These are phyloP conservation scores for Agrotis clavis DNA, from an alignment of 2,888 invertebrate species.

Conservation along the genomic window DNA sequence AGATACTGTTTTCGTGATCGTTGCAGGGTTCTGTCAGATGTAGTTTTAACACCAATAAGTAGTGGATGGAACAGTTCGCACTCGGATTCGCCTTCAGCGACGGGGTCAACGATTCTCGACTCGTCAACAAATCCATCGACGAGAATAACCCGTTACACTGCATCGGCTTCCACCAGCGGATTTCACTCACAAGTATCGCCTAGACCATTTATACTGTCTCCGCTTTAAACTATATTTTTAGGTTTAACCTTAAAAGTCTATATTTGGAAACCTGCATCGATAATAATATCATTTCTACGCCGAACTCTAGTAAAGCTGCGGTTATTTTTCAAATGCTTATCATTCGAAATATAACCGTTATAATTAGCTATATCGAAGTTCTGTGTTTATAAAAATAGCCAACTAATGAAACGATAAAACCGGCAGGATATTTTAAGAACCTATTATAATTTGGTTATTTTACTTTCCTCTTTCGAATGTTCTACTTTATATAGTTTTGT, in stretches of 20 bases:
- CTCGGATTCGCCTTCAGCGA: constrained; percentile 81
- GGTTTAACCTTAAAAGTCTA: constrained; percentile 64
- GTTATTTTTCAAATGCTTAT: constrained; percentile 10
- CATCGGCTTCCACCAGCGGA: constrained; percentile 86
- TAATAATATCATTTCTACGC: constrained; percentile 11
- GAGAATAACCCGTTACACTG: constrained; percentile 90
- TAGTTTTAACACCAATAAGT: constrained; percentile 61
- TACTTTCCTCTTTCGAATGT: constrained; percentile 37
- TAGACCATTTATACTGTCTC: constrained; percentile 79
- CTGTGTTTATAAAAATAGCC: constrained; percentile 26
- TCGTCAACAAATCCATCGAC: constrained; percentile 90
- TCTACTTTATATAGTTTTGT: constrained; percentile 13
- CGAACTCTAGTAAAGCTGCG: background rate
- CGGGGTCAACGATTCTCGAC: constrained; percentile 89
- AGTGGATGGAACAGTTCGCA: constrained; percentile 80
- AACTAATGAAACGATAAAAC: constrained; percentile 36
- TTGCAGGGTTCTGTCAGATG: constrained; percentile 47
- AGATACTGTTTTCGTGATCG: constrained; percentile 9
- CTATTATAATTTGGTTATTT: constrained; percentile 15
- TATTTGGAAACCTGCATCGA: constrained; percentile 19
- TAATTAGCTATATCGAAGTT: constrained; percentile 16
- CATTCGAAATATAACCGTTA: constrained; percentile 33
- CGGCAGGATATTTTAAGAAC: constrained; percentile 19
- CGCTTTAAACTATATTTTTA: constrained; percentile 68
- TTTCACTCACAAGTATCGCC: constrained; percentile 83